Percentiles rank a stretch among this genome's conserved stretches.
Evolutionary conservation across 2,888 invertebrate genomes (phyloP).

Genomic region (Neoitamus cyanurus): DNA sequence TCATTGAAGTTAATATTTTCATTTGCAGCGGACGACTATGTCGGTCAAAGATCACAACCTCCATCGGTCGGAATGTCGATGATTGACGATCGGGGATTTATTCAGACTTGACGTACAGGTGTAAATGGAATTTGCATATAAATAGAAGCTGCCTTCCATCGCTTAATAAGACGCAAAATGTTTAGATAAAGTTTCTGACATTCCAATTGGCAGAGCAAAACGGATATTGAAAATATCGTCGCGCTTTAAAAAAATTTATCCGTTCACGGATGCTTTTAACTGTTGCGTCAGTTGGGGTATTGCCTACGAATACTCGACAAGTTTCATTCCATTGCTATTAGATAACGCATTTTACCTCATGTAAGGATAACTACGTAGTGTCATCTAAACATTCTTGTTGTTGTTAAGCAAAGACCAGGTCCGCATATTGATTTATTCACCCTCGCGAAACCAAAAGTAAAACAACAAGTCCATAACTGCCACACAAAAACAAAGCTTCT

Average conservation of each 20-base stretch:
- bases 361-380: neutral
- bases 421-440: too few relatives aligned
- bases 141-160: conserved; percentile 13
- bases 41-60: conserved; percentile 44
- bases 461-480: too few relatives aligned
- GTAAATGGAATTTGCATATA: conserved; percentile 42
- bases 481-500: too few relatives aligned
- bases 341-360: neutral
- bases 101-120: conserved; percentile 22
- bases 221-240: neutral
- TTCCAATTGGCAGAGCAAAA: neutral
- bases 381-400: too few relatives aligned
- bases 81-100: conserved; percentile 37
- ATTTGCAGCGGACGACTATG: conserved; percentile 21
- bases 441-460: too few relatives aligned
- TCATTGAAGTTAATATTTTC: conserved; percentile 16
- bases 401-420: too few relatives aligned
- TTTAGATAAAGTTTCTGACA: neutral
- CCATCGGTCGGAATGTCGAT: conserved; percentile 29
- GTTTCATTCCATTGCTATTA: neutral
- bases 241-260: neutral
- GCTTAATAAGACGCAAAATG: conserved; percentile 18
- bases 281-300: neutral
- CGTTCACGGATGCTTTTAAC: neutral
- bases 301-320: neutral